phyloP scores from a whole-genome alignment of 1,140 invertebrate genomes.

The Zeugodacus cucurbitae region DNA sequence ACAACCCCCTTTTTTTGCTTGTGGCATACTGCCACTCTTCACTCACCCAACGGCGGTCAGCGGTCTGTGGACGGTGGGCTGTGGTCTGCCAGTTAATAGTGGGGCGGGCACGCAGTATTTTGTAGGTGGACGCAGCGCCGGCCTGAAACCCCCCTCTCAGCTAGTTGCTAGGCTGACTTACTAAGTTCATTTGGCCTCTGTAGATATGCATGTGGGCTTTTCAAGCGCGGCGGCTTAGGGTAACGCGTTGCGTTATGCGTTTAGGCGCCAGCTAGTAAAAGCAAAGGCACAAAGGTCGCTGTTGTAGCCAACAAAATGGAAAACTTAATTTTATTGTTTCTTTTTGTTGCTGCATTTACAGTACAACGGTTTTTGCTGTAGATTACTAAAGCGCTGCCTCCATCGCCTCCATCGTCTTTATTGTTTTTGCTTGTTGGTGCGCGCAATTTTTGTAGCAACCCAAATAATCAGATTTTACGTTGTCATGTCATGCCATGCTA shows the following conservation, averaged over 20 bases:
- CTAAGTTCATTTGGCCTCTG: not conserved
- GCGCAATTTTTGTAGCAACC: not conserved
- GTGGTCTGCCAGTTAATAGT: not conserved
- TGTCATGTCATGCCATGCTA: constrained; percentile 2
- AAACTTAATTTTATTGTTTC: not conserved
- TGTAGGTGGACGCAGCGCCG: not conserved
- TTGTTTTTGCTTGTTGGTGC: not conserved
- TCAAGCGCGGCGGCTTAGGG: not conserved
- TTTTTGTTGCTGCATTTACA: not conserved
- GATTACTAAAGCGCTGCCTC: not conserved
- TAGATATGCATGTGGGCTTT: too few species aligned
- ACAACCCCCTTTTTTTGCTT: not conserved
- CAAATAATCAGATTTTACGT: not conserved
- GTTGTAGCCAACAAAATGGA: not conserved
- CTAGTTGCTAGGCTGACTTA: not conserved
- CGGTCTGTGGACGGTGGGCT: not conserved
- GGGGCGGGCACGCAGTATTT: not conserved
- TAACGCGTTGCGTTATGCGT: not conserved
- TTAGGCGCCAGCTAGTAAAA: not conserved
- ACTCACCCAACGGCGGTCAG: not conserved
- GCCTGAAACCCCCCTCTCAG: accelerated
- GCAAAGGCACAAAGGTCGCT: not conserved
- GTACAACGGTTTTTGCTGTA: not conserved
- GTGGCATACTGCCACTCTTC: not conserved
- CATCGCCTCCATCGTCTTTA: not conserved